Base-by-base conservation (phyloP, 1,140 invertebrate genomes). In the Lasioglossum albipes region DNA sequence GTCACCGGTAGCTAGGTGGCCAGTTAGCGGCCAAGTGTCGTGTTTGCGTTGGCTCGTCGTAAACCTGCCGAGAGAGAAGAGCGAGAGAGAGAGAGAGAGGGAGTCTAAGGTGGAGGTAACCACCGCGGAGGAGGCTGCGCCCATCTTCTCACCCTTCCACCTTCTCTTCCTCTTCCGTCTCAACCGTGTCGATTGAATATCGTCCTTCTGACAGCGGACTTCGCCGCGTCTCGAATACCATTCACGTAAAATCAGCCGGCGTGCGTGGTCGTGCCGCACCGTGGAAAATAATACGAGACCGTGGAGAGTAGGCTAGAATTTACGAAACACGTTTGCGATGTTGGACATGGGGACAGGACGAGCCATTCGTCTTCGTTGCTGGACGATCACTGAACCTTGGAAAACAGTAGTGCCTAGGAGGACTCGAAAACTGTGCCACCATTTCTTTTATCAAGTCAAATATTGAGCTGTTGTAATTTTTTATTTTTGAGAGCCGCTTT, bases 31-130 rank as follows among this genome's bases (percentile, higher is more conserved):
- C 72, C 82, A 79, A 88, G 87, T 87, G 90, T 90, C 88, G 88
- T 88, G 87, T 90, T 90, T 90, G 81, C 89, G 85, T 86, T 89
- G 87, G 85, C 87, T 91, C 87, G 83, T 90, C 90, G 90, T 90
- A 91, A 92, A 91, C 87, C 86, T 88, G 89, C 84, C 84, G 82
- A 61, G 73, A 73, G 36, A 31, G 64, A 57, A 45, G 42, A 71
- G 57, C 13, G 2, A 12, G 45, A 12, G 45, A 49, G 45, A 49
- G 9, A 49, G 10, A 49, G 45, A 49, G 45, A 49, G 12, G 12
- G 10, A 10, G 10, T 22, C 49, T 45, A 27, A 5, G 54, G 18
- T 18, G 61, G 45, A 12, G 45, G 74, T 76, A 59, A 73, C 68
- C 76, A 75, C 70, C 22, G 69, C 64, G 66, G 62, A 76, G 73